Base-by-base conservation (phyloP, 1,140 invertebrate genomes). In the Drosophila miranda region DNA sequence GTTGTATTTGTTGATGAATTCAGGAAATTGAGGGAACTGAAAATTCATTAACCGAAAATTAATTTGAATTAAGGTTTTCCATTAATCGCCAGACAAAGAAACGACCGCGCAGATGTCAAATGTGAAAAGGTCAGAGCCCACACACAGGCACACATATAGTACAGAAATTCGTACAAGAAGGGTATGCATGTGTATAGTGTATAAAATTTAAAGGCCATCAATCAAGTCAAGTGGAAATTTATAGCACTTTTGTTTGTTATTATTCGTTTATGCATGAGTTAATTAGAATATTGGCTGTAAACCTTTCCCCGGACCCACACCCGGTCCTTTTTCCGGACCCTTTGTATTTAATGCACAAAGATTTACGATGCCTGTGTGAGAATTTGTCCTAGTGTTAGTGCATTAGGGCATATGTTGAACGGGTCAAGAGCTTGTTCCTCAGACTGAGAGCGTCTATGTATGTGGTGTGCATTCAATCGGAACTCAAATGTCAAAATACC, bases 201-300 rank as follows among this genome's bases (percentile, higher is more conserved):
- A 55, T 67, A 62, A 61, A 69, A 75, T 63, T 68, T 72, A 61
- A 74, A 62, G 58, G 70, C 74, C 66, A 87, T 87, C 82, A 87
- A 87, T 87, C 82, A 87, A 87, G 82, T 87, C 82, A 87, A 87
- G 82, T 87, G 82, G 75, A 87, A 87, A 87, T 87, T 87, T 87
- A 87, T 87, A 87, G 82, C 82, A 87, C 82, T 87, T 87, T 87
- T 87, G 82, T 87, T 87, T 87, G 82, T 87, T 87, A 87, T 87
- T 87, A 87, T 87, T 87, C 82, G 82, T 87, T 87, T 87, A 87
- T 87, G 82, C 82, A 87, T 87, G 82, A 87, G 82, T 87, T 87
- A 87, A 87, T 87, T 87, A 87, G 82, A 87, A 87, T 87, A 87
- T 87, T 86, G 82, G 71, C 78, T 69, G 64, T 67, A 38, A 82